Percentiles rank a stretch among this genome's conserved stretches.
Conservation (phyloP, 1,140 invertebrate genomes). For the Zaprionus ornatus region DNA sequence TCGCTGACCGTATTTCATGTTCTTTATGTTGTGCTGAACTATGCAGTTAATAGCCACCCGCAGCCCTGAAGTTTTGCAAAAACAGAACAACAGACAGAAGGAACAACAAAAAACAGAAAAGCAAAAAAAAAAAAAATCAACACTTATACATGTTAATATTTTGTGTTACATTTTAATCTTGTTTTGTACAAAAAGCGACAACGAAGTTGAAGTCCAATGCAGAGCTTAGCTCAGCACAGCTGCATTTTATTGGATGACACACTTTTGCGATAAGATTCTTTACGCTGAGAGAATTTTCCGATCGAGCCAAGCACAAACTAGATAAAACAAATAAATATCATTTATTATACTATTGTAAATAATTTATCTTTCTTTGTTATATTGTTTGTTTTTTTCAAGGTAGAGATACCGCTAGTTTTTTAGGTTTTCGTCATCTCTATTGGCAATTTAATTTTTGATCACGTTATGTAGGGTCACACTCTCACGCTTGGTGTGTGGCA, state of each 20-base stretch:
- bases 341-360: neutral
- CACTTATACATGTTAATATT: conserved; percentile 8
- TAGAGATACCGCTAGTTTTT: too few species aligned
- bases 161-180: conserved; percentile 13
- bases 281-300: conserved; percentile 48
- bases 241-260: conserved; percentile 35
- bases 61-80: conserved; percentile 10
- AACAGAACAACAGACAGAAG: neutral
- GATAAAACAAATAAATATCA: neutral
- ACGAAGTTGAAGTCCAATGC: conserved; percentile 17
- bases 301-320: neutral
- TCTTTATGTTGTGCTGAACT: neutral
- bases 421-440: neutral
- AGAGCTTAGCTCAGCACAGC: conserved; percentile 42
- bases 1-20: conserved; percentile 21
- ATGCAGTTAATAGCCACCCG: conserved; percentile 35
- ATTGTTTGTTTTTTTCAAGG: neutral
- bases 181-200: conserved; percentile 5
- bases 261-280: conserved; percentile 16
- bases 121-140: neutral
- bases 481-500: neutral
- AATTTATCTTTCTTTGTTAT: neutral
- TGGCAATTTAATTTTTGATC: conserved; percentile 1
- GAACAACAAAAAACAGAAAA: neutral
- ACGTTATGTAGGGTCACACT: neutral